A percentile compares a stretch with the other conserved stretches of the same genome.
Conservation (phyloP, 2,888 invertebrate genomes). For the Meliscaeva auricollis region DNA sequence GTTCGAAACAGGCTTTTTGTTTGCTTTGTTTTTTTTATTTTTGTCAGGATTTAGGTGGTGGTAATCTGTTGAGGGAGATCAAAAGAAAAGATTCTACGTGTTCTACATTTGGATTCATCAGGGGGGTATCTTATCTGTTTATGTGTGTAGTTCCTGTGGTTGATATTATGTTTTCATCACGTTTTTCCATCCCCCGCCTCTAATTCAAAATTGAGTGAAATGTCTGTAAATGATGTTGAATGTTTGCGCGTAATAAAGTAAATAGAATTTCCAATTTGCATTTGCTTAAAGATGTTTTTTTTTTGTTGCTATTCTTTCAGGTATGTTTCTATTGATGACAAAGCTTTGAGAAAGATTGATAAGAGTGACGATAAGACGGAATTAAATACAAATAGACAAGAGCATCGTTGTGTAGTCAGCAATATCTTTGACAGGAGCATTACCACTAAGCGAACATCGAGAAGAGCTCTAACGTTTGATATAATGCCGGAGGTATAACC, state of each 20-base stretch:
- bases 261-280: conserved; percentile 53
- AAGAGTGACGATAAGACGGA: conserved; percentile 19
- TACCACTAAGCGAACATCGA: background rate
- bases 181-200: conserved; percentile 12
- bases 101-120: no score
- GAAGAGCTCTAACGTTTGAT: conserved; percentile 10
- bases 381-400: conserved; percentile 32
- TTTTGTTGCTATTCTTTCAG: conserved; percentile 43
- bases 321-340: conserved; percentile 42
- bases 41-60: conserved; percentile 38
- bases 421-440: conserved; percentile 1
- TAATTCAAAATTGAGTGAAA: conserved; percentile 25
- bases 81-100: conserved; percentile 17
- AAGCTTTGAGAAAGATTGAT: conserved; percentile 33
- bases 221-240: conserved; percentile 48
- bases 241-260: conserved; percentile 21
- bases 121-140: no score
- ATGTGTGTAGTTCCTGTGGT: background rate
- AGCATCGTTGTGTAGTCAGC: background rate
- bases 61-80: conserved; percentile 56
- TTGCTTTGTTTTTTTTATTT: background rate
- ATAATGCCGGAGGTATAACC: conserved; percentile 32
- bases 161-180: conserved; percentile 49
- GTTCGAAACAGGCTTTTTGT: background rate
- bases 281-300: conserved; percentile 25